Evolutionary conservation across 1,140 invertebrate genomes (phyloP), one percentile per base, ranked within the genome.

Genomic region (Acromyrmex echinatior): DNA sequence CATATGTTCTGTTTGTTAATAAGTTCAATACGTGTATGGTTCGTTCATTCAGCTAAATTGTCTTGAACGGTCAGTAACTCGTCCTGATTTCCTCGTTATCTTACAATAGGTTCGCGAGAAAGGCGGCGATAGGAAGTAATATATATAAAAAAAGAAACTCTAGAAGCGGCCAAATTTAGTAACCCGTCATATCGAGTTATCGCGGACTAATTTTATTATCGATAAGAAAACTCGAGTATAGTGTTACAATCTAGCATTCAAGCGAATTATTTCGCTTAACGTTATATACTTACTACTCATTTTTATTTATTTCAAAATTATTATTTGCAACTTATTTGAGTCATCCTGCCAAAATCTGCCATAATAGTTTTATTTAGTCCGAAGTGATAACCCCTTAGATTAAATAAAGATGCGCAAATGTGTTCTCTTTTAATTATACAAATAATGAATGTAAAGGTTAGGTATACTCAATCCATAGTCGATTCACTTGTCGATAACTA

Each of bases 111-210:
- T 12, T 81, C 18, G 53, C 16, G 35, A 58, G 35, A 39, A 28
- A 60, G 35, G 6, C 7, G 68, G 12, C 16, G 53, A 73, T 12
- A n/a, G 18, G 25, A 82, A 49, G 68, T 82, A 82, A 70, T 82
- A 82, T 53, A 25, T 82, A 82, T 73, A 60, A 92, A 81, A 80
- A 56, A 66, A 79, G 53, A 78, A 53, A 92, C 86, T 90, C 90
- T 92, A 92, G 92, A 91, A 92, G 92, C 92, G 92, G 92, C 92
- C 92, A 93, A 93, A 93, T 87, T 91, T 91, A 92, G 88, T 89
- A 92, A 92, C 84, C 89, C 51, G 91, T 92, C 91, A 92, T 92
- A 92, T 92, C 91, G 91, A 92, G 87, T 92, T 90, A 89, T 91
- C 79, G 90, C 90, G 91, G 88, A 92, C 90, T 92, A 92, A 91